These are phyloP conservation scores for Rhagium mordax DNA, from an alignment of 2,888 invertebrate species.

Conservation along the genomic window DNA sequence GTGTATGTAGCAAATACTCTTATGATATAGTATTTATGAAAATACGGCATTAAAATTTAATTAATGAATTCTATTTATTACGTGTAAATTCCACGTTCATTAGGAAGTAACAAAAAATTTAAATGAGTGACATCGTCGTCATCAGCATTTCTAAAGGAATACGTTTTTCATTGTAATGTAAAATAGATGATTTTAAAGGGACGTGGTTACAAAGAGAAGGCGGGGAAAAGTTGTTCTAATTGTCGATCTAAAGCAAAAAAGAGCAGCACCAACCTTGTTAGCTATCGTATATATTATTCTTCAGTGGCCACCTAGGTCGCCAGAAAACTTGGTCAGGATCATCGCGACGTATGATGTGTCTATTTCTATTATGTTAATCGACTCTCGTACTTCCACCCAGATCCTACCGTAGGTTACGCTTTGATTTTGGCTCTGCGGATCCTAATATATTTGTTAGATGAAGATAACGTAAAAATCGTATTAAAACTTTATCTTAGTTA, in stretches of 20 bases:
- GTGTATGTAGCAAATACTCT: background rate
- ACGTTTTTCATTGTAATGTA: background rate
- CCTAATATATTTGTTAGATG: background rate
- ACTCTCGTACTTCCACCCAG: no score
- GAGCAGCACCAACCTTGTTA: no score
- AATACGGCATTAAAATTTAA: background rate
- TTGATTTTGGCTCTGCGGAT: no score
- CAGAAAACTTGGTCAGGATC: no score
- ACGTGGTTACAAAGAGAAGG: background rate
- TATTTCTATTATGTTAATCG: no score
- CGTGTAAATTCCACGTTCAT: background rate
- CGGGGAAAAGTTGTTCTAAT: no score
- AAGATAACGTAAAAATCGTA: background rate
- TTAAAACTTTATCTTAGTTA: conserved; percentile 17
- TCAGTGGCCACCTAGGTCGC: no score
- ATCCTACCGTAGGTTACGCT: no score
- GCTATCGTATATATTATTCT: no score
- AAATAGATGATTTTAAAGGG: background rate
- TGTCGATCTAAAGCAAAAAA: no score
- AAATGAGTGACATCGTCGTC: background rate
- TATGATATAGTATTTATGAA: background rate
- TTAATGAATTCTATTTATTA: background rate
- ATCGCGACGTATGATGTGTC: no score
- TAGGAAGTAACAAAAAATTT: background rate
- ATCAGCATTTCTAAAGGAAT: background rate